These are phyloP conservation scores for Microctenopoma lineatum DNA, from an alignment of 2,797 vertebrate species.

Conservation along the genomic window DNA sequence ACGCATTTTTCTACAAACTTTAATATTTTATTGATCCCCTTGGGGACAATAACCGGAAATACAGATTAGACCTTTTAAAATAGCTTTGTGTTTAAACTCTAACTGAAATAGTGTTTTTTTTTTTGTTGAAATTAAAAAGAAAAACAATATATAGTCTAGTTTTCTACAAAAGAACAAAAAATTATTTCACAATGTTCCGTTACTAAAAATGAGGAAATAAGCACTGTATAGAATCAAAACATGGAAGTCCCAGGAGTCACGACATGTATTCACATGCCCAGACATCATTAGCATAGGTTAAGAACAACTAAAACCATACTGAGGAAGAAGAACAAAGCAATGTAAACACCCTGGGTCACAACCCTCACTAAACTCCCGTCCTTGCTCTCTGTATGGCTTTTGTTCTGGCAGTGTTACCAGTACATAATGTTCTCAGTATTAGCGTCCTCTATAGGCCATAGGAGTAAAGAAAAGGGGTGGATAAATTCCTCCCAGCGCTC, in stretches of 20 bases:
- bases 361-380: constrained; percentile 63
- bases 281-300: constrained; percentile 32
- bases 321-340: constrained; percentile 67
- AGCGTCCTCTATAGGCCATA: constrained; percentile 70
- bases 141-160: constrained; percentile 23
- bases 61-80: not conserved
- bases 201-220: constrained; percentile 41
- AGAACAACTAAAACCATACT: constrained; percentile 26
- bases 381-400: constrained; percentile 61
- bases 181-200: constrained; percentile 45
- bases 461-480: constrained; percentile 66
- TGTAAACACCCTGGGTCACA: constrained; percentile 78
- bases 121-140: not conserved
- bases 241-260: constrained; percentile 42
- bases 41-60: not conserved
- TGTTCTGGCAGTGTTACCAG: constrained; percentile 80
- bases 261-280: constrained; percentile 49
- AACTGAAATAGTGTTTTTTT: not conserved
- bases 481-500: constrained; percentile 35
- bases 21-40: not conserved
- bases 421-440: constrained; percentile 80
- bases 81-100: not conserved
- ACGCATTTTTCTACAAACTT: not conserved
- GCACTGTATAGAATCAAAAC: constrained; percentile 9
- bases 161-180: constrained; percentile 1